Conservation (phyloP, 2,113 vertebrate species). For the Callipepla squamata region DNA sequence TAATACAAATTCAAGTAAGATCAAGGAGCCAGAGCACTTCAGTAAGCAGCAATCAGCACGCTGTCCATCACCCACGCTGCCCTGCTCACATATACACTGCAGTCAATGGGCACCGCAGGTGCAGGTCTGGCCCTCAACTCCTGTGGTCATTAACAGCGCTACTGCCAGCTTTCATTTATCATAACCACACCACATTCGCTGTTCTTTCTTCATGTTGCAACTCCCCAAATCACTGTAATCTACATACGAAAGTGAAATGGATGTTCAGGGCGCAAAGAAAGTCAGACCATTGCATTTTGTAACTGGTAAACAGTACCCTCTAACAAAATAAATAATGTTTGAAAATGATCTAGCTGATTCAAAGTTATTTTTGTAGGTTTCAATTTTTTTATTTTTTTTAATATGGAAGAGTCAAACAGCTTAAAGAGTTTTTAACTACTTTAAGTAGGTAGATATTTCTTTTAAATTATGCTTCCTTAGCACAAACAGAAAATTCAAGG, state of each 20-base stretch:
- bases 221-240: background rate
- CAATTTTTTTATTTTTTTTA: background rate
- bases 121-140: background rate
- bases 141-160: background rate
- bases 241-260: background rate
- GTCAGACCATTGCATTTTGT: background rate
- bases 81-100: background rate
- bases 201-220: background rate
- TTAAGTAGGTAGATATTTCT: background rate
- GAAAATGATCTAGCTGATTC: background rate
- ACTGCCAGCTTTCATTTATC: background rate
- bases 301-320: background rate
- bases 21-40: background rate
- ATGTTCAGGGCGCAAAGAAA: background rate
- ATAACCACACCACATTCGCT: background rate
- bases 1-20: background rate
- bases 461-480: background rate
- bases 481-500: background rate
- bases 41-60: background rate
- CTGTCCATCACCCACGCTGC: background rate
- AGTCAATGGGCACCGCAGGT: fast-evolving
- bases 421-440: background rate
- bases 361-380: fast-evolving
- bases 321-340: background rate
- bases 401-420: background rate